Conservation (phyloP, 2,888 invertebrate species). For the Metacarcinus magister region DNA sequence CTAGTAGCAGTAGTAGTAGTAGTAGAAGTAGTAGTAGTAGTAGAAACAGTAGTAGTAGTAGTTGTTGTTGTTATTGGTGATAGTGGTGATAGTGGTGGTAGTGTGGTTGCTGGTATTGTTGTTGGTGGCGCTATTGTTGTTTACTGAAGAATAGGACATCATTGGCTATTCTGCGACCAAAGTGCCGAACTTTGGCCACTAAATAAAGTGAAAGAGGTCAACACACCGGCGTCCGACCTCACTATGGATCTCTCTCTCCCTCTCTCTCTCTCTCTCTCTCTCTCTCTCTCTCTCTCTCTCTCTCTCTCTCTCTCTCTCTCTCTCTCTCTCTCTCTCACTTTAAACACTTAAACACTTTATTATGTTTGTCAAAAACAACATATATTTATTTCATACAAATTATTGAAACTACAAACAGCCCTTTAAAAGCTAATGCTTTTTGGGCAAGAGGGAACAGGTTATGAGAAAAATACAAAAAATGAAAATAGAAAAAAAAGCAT, state of each 20-base stretch:
- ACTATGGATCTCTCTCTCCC: not conserved
- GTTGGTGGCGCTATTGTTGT: not conserved
- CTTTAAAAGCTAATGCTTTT: too few species aligned
- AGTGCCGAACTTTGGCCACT: not conserved
- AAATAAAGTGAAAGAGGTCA: conserved; percentile 41
- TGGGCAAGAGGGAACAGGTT: too few species aligned
- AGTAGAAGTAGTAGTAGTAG: not conserved
- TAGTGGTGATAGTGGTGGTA: not conserved
- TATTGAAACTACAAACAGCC: too few species aligned
- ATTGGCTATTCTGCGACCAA: not conserved
- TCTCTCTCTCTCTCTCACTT: too few species aligned
- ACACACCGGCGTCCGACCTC: not conserved
- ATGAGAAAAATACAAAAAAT: too few species aligned
- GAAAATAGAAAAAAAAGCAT: too few species aligned
- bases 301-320: not conserved
- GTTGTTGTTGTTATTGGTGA: not conserved
- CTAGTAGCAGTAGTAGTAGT: not conserved
- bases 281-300: not conserved
- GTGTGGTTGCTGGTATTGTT: not conserved
- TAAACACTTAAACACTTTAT: too few species aligned
- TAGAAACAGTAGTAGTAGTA: not conserved
- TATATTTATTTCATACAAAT: too few species aligned
- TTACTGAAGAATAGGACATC: not conserved
- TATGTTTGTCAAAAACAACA: too few species aligned
- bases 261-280: not conserved